Base-by-base conservation (phyloP, 2,797 vertebrate species). In the Melanotaenia boesemani region DNA sequence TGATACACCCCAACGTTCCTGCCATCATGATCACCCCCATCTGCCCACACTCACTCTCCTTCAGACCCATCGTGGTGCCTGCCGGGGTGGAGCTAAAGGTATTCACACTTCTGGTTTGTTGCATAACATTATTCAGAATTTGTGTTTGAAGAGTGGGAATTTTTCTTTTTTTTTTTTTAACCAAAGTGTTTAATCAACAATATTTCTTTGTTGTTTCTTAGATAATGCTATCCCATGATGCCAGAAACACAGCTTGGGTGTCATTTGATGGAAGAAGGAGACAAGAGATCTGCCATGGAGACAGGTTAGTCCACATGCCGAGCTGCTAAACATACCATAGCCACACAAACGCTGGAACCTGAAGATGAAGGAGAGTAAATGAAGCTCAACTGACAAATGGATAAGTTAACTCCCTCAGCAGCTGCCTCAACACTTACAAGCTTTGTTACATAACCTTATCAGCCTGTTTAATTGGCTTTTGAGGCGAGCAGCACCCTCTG, bases 11-110 rank as follows among this genome's bases (percentile, higher is more conserved):
- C 70, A 96, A 96, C 13, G 95, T 96, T 18, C 95, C 95, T 0
- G 95, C 95, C 77, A 96, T 96, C 86, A 95, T 96, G 95, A 94
- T 96, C 79, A 96, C 95, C 2, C 95, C 95, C 67, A 96, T 96
- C 92, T 96, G 95, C 82, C 95, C 95, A 0, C 95, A 96, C 88
- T 96, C 95, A 0, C 93, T 96, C 24, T 96, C 95, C 70, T 96
- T 96, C 89, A 92, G 95, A 67, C 95, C 95, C 82, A 96, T 96
- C 0, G 95, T 96, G 72, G 95, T 96, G 67, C 95, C 95, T 0
- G 95, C 95, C 0, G 95, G 95, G 0, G 95, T 96, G 41, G 95
- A 96, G 77, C 95, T 96, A 60, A 95, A 92, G 92, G 93, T 94
- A 85, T 16, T 18, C 0, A 11, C 0, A 13, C 48, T 9, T 44